These are phyloP conservation scores for Oryzias sinensis DNA, from an alignment of 2,797 vertebrate genomes.

Conservation along the genomic window DNA sequence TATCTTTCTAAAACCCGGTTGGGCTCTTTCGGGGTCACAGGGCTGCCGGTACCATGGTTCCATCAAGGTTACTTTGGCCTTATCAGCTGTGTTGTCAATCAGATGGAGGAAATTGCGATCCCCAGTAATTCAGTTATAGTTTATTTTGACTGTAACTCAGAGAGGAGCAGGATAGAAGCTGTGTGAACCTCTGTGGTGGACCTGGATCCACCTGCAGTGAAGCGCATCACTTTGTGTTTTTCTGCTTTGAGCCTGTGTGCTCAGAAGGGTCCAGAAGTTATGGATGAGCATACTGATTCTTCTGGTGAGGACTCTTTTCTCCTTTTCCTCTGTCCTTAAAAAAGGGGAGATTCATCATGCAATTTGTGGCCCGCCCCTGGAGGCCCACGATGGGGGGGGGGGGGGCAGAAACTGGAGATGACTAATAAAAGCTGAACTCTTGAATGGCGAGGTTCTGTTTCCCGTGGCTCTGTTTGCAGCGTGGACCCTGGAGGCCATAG, in stretches of 20 bases:
- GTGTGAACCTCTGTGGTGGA: too few species aligned
- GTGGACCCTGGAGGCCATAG: conserved; percentile 69
- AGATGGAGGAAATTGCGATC: too few species aligned
- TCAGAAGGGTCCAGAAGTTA: conserved; percentile 58
- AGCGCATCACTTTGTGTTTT: conserved; percentile 2
- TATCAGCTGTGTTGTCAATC: too few species aligned
- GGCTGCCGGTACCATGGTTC: too few species aligned
- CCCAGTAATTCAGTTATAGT: too few species aligned
- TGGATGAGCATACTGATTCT: conserved; percentile 72
- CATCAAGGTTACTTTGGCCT: too few species aligned
- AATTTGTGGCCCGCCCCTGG: conserved; percentile 53
- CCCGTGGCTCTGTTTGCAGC: conserved; percentile 75
- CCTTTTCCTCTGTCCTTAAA: conserved; percentile 52
- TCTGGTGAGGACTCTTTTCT: conserved; percentile 42
- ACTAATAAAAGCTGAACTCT: conserved; percentile 77
- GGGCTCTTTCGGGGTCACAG: too few species aligned
- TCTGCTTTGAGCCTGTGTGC: conserved; percentile 25
- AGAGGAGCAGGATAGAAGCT: too few species aligned
- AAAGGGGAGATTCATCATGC: conserved; percentile 64
- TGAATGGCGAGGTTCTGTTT: conserved; percentile 71
- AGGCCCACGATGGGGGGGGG: conserved; percentile 66
- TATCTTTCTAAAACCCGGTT: too few species aligned
- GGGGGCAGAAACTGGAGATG: conserved; percentile 67
- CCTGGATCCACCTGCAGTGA: too few species aligned
- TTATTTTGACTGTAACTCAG: too few species aligned